These are phyloP conservation scores for Saturnia japonica DNA, from an alignment of 2,888 invertebrate genomes.

Conservation along the genomic window DNA sequence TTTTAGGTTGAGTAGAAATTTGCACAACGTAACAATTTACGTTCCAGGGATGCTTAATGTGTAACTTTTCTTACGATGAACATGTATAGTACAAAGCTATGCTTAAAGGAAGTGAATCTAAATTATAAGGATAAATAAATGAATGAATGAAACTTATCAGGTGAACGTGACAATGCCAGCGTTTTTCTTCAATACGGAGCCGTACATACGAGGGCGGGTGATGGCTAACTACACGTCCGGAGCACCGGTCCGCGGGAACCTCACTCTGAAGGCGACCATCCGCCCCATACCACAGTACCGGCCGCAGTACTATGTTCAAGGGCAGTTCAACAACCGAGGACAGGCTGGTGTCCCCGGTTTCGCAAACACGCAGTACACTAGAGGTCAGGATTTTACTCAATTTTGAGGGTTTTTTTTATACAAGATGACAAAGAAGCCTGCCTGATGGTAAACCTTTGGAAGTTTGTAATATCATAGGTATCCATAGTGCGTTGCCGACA, in stretches of 20 bases:
- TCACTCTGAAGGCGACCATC: conserved; percentile 91
- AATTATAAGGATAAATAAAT: neutral
- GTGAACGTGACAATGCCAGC: conserved; percentile 98
- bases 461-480: too few species aligned
- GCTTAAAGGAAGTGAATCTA: too few species aligned
- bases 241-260: conserved; percentile 93
- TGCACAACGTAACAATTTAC: too few species aligned
- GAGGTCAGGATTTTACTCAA: conserved; percentile 46
- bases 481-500: too few species aligned
- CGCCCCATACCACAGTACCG: conserved; percentile 85
- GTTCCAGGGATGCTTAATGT: too few species aligned
- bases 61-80: too few species aligned
- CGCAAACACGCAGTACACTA: conserved; percentile 62
- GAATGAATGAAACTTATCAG: conserved; percentile 47
- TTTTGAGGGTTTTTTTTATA: too few species aligned
- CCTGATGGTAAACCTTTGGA: too few species aligned
- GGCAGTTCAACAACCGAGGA: conserved; percentile 76
- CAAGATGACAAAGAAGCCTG: too few species aligned
- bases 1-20: too few species aligned
- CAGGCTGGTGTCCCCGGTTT: conserved; percentile 57
- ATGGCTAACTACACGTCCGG: conserved; percentile 98
- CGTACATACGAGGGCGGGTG: conserved; percentile 90
- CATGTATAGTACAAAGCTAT: too few species aligned
- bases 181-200: conserved; percentile 94
- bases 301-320: conserved; percentile 67